phyloP scores from a whole-genome alignment of 2,113 vertebrate species.

The Notothenia rossii region DNA sequence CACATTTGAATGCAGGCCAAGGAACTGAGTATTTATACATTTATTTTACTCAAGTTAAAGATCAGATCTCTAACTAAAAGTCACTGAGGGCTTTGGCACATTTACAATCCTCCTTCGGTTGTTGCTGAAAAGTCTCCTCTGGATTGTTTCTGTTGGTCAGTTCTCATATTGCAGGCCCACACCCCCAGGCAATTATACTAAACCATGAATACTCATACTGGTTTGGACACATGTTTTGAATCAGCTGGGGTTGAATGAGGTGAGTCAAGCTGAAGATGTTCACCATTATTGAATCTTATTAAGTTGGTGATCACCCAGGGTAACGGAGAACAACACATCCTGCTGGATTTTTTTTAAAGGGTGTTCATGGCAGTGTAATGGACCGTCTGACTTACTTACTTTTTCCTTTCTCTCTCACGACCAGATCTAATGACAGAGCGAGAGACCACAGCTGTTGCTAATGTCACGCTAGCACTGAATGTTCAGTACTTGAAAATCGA shows the following conservation, averaged over 20 bases:
- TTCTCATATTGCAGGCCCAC: neutral
- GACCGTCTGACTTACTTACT: neutral
- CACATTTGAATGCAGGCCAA: too few species aligned
- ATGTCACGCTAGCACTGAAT: conserved; percentile 29
- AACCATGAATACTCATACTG: neutral
- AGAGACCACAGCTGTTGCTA: conserved; percentile 41
- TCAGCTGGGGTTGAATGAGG: neutral
- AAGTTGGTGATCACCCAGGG: neutral
- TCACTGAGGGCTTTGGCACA: neutral
- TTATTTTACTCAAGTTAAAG: too few species aligned
- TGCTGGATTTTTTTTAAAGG: neutral
- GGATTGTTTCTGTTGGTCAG: neutral
- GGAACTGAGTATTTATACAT: too few species aligned
- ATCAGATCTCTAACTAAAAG: too few species aligned
- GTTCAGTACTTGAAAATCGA: neutral
- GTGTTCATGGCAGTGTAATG: conserved; percentile 9
- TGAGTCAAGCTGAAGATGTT: neutral
- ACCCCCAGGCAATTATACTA: neutral
- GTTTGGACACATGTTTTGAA: conserved; percentile 9
- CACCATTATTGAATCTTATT: conserved; percentile 1
- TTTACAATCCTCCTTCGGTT: neutral
- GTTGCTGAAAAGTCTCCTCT: neutral
- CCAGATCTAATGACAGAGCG: neutral
- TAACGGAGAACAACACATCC: neutral
- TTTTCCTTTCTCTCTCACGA: neutral